These are phyloP conservation scores for Harpagifer antarcticus DNA, from an alignment of 2,797 vertebrate species.

Conservation along the genomic window DNA sequence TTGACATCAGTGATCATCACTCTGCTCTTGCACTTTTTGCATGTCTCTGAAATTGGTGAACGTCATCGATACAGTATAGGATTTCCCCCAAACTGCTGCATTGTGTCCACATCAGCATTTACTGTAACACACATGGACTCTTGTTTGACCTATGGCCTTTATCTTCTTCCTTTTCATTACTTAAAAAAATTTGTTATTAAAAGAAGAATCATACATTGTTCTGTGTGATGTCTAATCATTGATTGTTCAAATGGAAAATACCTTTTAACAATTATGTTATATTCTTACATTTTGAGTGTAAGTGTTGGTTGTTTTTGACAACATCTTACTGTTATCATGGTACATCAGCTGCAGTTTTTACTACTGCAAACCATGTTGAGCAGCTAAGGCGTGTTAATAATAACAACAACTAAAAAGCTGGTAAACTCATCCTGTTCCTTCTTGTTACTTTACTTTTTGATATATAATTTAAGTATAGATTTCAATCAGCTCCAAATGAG, in stretches of 20 bases:
- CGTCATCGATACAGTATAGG: neutral
- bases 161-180: neutral
- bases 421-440: too few relatives aligned
- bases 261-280: neutral
- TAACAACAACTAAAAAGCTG: too few relatives aligned
- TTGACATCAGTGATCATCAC: slow-evolving; percentile 53
- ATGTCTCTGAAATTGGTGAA: slow-evolving; percentile 12
- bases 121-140: neutral
- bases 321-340: neutral
- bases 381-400: neutral
- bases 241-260: neutral
- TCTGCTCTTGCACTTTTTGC: slow-evolving; percentile 26
- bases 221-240: neutral
- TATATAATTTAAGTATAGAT: too few relatives aligned
- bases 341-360: neutral
- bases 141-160: neutral
- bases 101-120: neutral
- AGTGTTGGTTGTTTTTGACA: neutral
- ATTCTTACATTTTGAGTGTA: neutral
- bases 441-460: too few relatives aligned
- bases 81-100: neutral
- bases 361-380: neutral
- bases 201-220: neutral
- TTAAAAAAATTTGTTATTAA: neutral
- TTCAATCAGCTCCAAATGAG: too few relatives aligned